phyloP scores from a whole-genome alignment of 2,113 vertebrate species.

The Cricetomys ansorgei region DNA sequence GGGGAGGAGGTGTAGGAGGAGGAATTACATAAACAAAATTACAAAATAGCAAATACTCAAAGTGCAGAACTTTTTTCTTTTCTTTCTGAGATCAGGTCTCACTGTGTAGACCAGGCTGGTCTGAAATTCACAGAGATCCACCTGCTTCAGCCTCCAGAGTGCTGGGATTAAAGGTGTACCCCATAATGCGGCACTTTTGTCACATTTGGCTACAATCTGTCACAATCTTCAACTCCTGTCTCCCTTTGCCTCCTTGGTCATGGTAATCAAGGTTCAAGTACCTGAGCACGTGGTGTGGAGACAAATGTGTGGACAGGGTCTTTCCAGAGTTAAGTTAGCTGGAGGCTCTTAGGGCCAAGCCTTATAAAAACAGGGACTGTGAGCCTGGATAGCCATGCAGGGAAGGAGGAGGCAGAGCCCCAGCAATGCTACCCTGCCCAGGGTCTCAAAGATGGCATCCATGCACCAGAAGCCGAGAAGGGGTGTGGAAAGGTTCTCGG shows the following conservation, averaged over 20 bases:
- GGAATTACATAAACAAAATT: not conserved
- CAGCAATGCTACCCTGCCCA: not conserved
- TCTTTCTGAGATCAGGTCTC: not conserved
- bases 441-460: too few relatives aligned
- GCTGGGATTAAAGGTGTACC: not conserved
- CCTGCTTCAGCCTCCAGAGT: not conserved
- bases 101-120: not conserved
- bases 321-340: not conserved
- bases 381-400: not conserved
- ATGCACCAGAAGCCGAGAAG: too few relatives aligned
- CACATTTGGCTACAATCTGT: not conserved
- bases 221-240: not conserved
- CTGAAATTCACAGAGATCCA: not conserved
- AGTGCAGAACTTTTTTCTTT: not conserved
- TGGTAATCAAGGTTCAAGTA: too few relatives aligned
- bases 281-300: not conserved
- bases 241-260: not conserved
- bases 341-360: not conserved
- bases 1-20: not conserved
- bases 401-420: not conserved
- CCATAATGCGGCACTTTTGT: not conserved
- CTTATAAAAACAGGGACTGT: not conserved
- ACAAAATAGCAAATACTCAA: not conserved
- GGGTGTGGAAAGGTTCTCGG: too few relatives aligned
- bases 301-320: not conserved